Evolutionary conservation across 1,140 invertebrate genomes (phyloP).

Genomic region (Heliothis subflexa): DNA sequence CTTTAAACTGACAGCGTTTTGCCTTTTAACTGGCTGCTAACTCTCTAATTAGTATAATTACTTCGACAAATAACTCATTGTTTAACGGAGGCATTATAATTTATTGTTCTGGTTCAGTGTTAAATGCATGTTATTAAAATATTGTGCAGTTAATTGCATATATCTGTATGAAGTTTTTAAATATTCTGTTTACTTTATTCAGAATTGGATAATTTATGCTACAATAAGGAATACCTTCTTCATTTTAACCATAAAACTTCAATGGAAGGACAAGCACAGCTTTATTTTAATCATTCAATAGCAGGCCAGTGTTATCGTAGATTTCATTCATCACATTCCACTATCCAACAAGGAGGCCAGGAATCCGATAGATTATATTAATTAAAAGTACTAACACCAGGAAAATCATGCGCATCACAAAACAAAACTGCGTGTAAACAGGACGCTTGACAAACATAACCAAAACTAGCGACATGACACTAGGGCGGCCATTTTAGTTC

Average conservation of each 20-base stretch:
- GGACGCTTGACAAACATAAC: constrained; percentile 12
- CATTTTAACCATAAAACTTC: too few relatives aligned
- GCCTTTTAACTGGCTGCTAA: constrained; percentile 27
- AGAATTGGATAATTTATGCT: neutral
- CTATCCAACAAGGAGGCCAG: neutral
- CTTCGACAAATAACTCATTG: constrained; percentile 32
- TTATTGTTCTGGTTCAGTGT: constrained; percentile 12
- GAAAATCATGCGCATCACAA: neutral
- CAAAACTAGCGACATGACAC: constrained; percentile 21
- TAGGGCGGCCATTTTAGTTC: constrained; percentile 32
- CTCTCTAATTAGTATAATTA: constrained; percentile 38
- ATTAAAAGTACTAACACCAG: neutral
- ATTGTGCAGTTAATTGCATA: constrained; percentile 18
- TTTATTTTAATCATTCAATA: too few relatives aligned
- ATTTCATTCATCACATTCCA: too few relatives aligned
- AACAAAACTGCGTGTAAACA: constrained; percentile 15
- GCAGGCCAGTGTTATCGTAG: too few relatives aligned
- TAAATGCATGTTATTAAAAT: constrained; percentile 19
- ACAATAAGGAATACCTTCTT: too few relatives aligned
- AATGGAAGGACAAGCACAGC: too few relatives aligned
- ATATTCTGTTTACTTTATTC: neutral
- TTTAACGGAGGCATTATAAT: constrained; percentile 27
- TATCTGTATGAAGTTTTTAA: neutral
- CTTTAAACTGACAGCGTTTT: constrained; percentile 25
- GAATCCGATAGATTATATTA: too few relatives aligned